A percentile compares a stretch with the other conserved stretches of the same genome.
phyloP scores from a whole-genome alignment of 2,797 vertebrate species.

The Ispidina picta region DNA sequence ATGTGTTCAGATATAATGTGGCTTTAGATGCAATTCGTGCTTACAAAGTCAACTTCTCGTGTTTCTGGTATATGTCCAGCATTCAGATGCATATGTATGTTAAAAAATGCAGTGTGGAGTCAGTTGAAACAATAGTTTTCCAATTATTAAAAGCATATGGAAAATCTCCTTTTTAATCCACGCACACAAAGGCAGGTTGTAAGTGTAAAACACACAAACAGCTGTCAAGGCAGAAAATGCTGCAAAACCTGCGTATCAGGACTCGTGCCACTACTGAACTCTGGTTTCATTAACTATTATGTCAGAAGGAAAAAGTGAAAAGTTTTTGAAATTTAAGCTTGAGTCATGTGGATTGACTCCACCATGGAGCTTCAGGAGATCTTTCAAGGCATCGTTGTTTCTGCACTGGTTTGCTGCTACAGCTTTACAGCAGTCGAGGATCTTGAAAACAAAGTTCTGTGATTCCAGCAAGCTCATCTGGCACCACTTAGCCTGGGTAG shows the following conservation, averaged over 20 bases:
- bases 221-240: neutral
- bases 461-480: slow-evolving; percentile 68
- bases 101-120: neutral
- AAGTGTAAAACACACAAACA: neutral
- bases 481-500: slow-evolving; percentile 52
- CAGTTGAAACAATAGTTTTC: neutral
- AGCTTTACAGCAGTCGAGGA: slow-evolving; percentile 43
- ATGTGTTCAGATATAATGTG: neutral
- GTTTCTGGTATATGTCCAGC: neutral
- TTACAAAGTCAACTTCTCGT: neutral
- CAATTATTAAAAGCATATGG: neutral
- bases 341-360: slow-evolving; percentile 41
- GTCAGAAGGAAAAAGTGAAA: slow-evolving; percentile 64
- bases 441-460: slow-evolving; percentile 62
- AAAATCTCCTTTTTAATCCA: neutral
- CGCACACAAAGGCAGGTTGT: neutral
- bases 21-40: neutral
- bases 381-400: slow-evolving; percentile 39
- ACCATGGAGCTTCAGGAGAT: neutral
- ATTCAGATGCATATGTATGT: neutral
- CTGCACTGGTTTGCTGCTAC: slow-evolving; percentile 41
- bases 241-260: neutral
- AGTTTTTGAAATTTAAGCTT: slow-evolving; percentile 59
- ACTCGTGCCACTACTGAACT: neutral
- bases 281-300: slow-evolving; percentile 43